phyloP scores from a whole-genome alignment of 2,113 vertebrate species.

The Pithys albifrons region DNA sequence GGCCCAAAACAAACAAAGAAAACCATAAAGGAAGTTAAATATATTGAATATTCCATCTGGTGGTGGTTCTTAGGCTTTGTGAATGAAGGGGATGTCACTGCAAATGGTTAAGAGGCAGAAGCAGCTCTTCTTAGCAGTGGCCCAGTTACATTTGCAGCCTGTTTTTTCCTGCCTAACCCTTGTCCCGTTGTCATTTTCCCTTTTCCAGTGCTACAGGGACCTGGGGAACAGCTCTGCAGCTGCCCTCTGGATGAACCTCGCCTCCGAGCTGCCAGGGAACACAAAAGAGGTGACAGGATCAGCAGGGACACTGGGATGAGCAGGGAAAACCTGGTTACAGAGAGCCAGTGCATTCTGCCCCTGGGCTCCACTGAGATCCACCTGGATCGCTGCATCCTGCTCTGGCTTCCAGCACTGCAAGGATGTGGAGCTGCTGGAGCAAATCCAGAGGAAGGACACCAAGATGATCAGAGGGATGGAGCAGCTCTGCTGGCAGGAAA shows the following conservation, averaged over 20 bases:
- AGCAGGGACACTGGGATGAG: rapidly evolving
- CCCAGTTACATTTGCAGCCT: background rate
- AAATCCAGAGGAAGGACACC: background rate
- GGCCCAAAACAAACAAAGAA: background rate
- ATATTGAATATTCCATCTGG: background rate
- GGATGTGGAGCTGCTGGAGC: background rate
- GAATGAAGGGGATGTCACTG: background rate
- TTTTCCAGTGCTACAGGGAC: constrained; percentile 86
- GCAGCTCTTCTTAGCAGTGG: background rate
- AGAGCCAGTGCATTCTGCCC: background rate
- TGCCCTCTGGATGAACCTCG: constrained; percentile 81
- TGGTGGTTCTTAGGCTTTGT: background rate
- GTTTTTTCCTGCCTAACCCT: background rate
- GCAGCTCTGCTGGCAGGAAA: background rate
- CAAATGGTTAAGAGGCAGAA: background rate
- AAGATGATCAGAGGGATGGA: background rate
- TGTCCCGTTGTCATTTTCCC: background rate
- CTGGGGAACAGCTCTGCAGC: constrained; percentile 83
- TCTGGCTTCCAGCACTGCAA: background rate
- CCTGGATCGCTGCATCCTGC: background rate
- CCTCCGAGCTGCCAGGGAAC: constrained; percentile 73
- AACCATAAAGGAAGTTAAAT: background rate
- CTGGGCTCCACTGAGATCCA: background rate
- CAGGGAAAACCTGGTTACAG: too few relatives aligned
- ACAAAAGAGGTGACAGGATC: constrained; percentile 74